Conservation (phyloP, 2,113 vertebrate genomes). For the Labeo catla region DNA sequence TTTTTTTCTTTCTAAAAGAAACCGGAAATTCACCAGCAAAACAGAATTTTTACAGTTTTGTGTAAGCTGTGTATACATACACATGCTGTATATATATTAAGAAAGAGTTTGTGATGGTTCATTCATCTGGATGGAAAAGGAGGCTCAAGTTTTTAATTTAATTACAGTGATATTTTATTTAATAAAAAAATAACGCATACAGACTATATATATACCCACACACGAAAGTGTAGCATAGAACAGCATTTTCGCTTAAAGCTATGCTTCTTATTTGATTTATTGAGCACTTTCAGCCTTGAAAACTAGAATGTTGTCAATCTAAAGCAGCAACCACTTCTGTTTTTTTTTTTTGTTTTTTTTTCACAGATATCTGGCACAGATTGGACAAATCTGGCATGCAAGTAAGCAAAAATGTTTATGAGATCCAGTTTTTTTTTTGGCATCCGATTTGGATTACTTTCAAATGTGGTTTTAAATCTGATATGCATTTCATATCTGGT, state of each 20-base stretch:
- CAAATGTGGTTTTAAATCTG: background rate
- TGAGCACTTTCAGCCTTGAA: background rate
- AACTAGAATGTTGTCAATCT: background rate
- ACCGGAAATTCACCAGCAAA: no score
- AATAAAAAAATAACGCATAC: no score
- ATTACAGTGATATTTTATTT: no score
- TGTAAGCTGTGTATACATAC: no score
- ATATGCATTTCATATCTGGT: background rate
- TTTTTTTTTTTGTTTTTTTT: background rate
- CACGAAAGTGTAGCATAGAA: background rate
- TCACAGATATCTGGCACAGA: background rate
- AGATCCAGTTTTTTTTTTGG: background rate
- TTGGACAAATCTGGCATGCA: background rate
- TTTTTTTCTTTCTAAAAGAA: no score
- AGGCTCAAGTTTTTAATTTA: no score
- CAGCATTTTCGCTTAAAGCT: background rate
- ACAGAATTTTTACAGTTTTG: no score
- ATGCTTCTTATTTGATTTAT: background rate
- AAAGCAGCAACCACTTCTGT: background rate
- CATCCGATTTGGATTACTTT: conserved; percentile 1
- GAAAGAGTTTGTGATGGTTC: no score
- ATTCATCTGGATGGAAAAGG: no score
- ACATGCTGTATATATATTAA: no score
- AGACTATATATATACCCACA: no score
- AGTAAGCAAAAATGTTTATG: background rate